A percentile compares a stretch with the other conserved stretches of the same genome.
phyloP scores from a whole-genome alignment of 2,113 vertebrate genomes.

The Thryonomys swinderianus region DNA sequence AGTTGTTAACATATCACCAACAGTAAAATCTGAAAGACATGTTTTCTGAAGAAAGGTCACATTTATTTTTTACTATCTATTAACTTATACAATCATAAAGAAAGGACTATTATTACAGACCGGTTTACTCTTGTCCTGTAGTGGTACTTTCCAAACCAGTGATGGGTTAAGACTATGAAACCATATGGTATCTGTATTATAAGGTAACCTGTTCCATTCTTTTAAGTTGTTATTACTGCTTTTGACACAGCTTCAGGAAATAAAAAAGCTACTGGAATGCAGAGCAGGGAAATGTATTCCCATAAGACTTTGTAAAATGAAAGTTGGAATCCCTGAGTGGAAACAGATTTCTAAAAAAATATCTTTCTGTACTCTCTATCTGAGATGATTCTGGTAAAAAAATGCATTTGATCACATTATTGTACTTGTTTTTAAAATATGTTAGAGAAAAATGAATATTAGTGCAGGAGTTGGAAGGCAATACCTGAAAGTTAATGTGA shows the following conservation, averaged over 20 bases:
- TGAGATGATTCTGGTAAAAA: slow-evolving; percentile 78
- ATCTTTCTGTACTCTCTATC: slow-evolving; percentile 76
- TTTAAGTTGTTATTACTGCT: slow-evolving; percentile 82
- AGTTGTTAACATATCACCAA: slow-evolving; percentile 64
- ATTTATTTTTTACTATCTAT: slow-evolving; percentile 35
- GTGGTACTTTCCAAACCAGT: slow-evolving; percentile 77
- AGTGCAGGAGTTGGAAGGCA: slow-evolving; percentile 25
- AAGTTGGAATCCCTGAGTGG: slow-evolving; percentile 86
- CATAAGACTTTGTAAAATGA: slow-evolving; percentile 86
- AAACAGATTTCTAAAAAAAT: slow-evolving; percentile 86
- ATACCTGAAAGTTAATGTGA: slow-evolving; percentile 52
- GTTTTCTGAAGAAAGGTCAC: slow-evolving; percentile 26
- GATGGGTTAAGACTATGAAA: slow-evolving; percentile 67
- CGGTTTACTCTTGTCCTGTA: slow-evolving; percentile 73
- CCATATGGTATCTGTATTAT: slow-evolving; percentile 84
- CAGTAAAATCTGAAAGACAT: slow-evolving; percentile 36
- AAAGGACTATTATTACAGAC: slow-evolving; percentile 73
- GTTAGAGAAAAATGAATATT: slow-evolving; percentile 46
- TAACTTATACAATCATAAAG: slow-evolving; percentile 11
- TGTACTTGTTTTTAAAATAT: slow-evolving; percentile 63
- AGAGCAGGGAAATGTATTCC: slow-evolving; percentile 85
- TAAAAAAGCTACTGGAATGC: slow-evolving; percentile 89
- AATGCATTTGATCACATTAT: slow-evolving; percentile 74
- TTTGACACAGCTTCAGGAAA: slow-evolving; percentile 88
- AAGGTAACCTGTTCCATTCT: slow-evolving; percentile 84